Evolutionary conservation across 92 coral and sea anemone species (phyloP), one percentile per base, ranked within the genome.

Genomic region (Palythoa caribaeorum): DNA sequence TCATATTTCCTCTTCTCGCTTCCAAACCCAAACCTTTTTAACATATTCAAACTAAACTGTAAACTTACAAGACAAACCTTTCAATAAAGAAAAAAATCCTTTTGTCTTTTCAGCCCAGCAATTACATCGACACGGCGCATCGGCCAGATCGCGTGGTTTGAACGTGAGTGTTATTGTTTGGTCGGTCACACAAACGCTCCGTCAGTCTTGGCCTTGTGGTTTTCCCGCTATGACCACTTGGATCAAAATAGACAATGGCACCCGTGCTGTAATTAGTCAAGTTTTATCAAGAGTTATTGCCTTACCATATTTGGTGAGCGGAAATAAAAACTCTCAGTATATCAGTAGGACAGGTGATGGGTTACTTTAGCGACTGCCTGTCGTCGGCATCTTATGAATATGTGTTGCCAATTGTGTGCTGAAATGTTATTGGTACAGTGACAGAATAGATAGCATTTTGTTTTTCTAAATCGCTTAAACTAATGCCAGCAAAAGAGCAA

Each of bases 1-100:
- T 93, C 89, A 83, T 95, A 95, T 71, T 90, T 92, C 73, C 88
- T 87, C 70, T 88, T 92, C 39, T 87, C 89, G 37, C 92, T 63
- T 70, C 89, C 92, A 17, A 94, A 66, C 73, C 93, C 91, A 51
- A 94, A 21, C 35, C 93, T 87, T 73, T 89, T 92, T 39, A 73
- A 83, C 90, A 74, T 71, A 65, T 66, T 40, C 72, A 21, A 83
- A 70, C 65, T 40, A 12, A 17, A 69, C 59, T 76, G 50, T 44
- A 44, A 44, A 3, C 35, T 3, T 21, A 16, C 70, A 8, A 16
- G 15, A 65, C 19, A 44, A 65, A 9, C 15, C 36, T 8, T 36
- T 35, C 15, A 20, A 17, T 63, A 69, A 62, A 21, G 36, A 44
- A 66, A 81, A 57, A 17, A 81, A 66, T 11, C 12, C 38, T 21